phyloP scores from a whole-genome alignment of 2,888 invertebrate genomes.

The Selenia dentaria region DNA sequence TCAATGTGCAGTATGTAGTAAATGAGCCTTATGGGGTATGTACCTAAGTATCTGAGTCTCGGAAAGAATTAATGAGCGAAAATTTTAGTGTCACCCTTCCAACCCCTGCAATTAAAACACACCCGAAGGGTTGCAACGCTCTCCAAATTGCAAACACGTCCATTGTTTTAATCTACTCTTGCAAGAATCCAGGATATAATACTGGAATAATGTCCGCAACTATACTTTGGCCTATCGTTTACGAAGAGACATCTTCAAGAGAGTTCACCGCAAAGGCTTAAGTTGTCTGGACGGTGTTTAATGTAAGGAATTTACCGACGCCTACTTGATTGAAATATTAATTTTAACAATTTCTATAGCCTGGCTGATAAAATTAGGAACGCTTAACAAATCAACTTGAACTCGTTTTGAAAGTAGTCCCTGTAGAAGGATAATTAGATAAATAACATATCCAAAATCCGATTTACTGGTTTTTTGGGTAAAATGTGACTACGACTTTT shows the following conservation, averaged over 20 bases:
- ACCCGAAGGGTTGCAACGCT: slow-evolving; percentile 79
- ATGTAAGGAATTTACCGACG: slow-evolving; percentile 51
- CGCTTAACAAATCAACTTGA: no score
- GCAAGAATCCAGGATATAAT: slow-evolving; percentile 65
- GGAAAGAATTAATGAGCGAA: slow-evolving; percentile 58
- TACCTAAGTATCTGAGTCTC: slow-evolving; percentile 33
- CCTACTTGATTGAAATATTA: slow-evolving; percentile 75
- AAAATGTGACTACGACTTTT: no score
- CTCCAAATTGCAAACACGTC: slow-evolving; percentile 79
- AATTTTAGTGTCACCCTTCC: slow-evolving; percentile 53
- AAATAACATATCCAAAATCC: no score
- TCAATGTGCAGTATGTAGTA: no score
- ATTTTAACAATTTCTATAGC: slow-evolving; percentile 49
- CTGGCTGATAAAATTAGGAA: slow-evolving; percentile 30
- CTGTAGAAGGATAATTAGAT: no score
- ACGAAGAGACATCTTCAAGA: slow-evolving; percentile 24
- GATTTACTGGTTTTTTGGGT: no score
- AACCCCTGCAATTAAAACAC: slow-evolving; percentile 80
- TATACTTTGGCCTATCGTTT: slow-evolving; percentile 45
- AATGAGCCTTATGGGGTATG: no score
- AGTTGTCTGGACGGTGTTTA: slow-evolving; percentile 44
- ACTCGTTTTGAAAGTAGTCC: no score
- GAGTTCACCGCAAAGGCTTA: slow-evolving; percentile 39
- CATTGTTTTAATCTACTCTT: slow-evolving; percentile 78
- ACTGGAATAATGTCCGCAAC: slow-evolving; percentile 55